Percentiles rank a stretch among this genome's conserved stretches.
Conservation (phyloP, 2,113 vertebrate genomes). For the Helogale parvula region DNA sequence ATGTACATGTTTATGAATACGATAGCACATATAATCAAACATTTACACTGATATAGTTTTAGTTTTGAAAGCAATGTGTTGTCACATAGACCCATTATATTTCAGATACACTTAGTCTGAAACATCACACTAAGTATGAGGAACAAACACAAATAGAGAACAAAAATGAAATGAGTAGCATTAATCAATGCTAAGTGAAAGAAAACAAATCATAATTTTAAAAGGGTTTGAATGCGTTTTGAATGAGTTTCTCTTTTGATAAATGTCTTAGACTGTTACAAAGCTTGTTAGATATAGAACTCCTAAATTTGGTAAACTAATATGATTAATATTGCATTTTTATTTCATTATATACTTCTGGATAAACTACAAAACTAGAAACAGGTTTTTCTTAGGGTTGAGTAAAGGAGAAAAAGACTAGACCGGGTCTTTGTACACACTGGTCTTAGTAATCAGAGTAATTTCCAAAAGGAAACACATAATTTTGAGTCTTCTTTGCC, state of each 20-base stretch:
- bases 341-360: not conserved
- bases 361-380: not conserved
- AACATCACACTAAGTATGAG: not conserved
- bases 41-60: not conserved
- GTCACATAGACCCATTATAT: not conserved
- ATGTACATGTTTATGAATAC: not conserved
- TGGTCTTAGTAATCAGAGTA: not conserved
- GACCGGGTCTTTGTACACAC: not conserved
- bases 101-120: not conserved
- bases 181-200: not conserved
- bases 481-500: not conserved
- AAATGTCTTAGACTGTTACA: not conserved
- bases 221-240: not conserved
- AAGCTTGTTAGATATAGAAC: not conserved
- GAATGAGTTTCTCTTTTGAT: not conserved
- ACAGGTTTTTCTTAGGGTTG: not conserved
- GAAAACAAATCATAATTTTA: not conserved
- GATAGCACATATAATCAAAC: not conserved
- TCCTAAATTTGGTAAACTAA: not conserved
- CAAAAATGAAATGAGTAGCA: not conserved
- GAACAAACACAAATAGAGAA: not conserved
- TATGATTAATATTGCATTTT: not conserved
- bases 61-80: not conserved
- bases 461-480: not conserved
- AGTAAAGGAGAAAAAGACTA: not conserved